Percentiles rank a stretch among this genome's conserved stretches.
Conservation (phyloP, 2,888 invertebrate species). For the Epirrhoe alternata region DNA sequence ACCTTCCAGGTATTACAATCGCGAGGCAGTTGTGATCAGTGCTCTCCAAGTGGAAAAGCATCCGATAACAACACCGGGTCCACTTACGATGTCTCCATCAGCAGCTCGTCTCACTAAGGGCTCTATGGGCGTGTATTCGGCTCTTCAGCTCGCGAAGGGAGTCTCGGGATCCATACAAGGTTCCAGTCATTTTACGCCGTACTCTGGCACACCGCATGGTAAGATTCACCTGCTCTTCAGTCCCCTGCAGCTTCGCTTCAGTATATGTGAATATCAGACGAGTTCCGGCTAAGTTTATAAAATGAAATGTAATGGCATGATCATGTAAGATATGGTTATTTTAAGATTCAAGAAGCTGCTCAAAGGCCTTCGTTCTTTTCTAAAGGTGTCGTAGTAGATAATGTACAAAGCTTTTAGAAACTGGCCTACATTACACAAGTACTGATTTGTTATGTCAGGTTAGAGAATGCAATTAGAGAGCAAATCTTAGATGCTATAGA, state of each 20-base stretch:
- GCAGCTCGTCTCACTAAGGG: slow-evolving; percentile 84
- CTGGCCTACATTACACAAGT: not conserved
- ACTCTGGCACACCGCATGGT: slow-evolving; percentile 85
- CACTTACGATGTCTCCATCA: slow-evolving; percentile 89
- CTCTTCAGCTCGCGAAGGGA: slow-evolving; percentile 81
- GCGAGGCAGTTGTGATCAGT: slow-evolving; percentile 96
- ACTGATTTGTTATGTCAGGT: not conserved
- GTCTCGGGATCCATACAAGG: slow-evolving; percentile 80
- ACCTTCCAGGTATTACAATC: slow-evolving; percentile 92
- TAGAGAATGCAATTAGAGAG: not conserved
- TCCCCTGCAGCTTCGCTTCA: not conserved
- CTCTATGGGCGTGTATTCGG: slow-evolving; percentile 76
- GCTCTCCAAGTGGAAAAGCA: slow-evolving; percentile 97
- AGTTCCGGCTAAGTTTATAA: no score
- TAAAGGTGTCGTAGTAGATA: not conserved
- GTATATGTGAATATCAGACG: not conserved
- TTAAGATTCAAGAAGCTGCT: no score
- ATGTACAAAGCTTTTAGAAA: not conserved
- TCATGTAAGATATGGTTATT: no score
- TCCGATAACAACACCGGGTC: slow-evolving; percentile 95
- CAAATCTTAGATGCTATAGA: not conserved
- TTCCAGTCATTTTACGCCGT: slow-evolving; percentile 87
- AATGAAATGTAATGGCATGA: no score
- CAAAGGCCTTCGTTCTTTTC: no score
- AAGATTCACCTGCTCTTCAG: slow-evolving; percentile 33